These are phyloP conservation scores for Lepus americanus DNA, from an alignment of 2,113 vertebrate species.

Conservation along the genomic window DNA sequence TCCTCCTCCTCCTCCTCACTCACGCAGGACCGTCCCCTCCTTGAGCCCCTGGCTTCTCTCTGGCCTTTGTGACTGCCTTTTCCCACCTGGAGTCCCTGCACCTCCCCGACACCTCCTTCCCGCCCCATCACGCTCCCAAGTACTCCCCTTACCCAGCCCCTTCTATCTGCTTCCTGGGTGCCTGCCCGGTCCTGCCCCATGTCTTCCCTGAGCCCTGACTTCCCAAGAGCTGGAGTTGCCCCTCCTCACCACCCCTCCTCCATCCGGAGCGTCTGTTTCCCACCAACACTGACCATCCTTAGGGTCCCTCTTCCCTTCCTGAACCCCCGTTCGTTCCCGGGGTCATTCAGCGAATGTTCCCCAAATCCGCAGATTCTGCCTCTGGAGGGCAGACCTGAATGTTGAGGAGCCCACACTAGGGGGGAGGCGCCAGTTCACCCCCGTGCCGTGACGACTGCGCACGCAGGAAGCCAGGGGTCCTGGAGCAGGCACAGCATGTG, in stretches of 20 bases:
- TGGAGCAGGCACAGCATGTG: not conserved
- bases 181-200: no score
- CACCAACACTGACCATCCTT: not conserved
- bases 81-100: no score
- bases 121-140: no score
- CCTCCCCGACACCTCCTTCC: not conserved
- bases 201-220: no score
- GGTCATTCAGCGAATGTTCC: not conserved
- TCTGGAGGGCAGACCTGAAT: not conserved
- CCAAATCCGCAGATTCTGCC: not conserved
- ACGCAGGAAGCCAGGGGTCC: not conserved
- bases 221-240: no score
- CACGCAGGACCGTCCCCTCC: not conserved
- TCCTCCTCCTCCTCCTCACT: not conserved
- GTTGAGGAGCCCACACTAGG: not conserved
- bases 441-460: rapidly evolving
- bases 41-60: not conserved
- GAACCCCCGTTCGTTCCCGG: not conserved
- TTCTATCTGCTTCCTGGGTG: no score
- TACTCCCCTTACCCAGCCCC: no score
- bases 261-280: not conserved
- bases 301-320: no score
- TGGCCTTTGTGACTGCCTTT: no score
- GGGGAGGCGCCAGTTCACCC: not conserved
- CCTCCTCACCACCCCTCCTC: no score